Evolutionary conservation across 2,888 invertebrate genomes (phyloP).

Genomic region (Ophonus ardosiacus): DNA sequence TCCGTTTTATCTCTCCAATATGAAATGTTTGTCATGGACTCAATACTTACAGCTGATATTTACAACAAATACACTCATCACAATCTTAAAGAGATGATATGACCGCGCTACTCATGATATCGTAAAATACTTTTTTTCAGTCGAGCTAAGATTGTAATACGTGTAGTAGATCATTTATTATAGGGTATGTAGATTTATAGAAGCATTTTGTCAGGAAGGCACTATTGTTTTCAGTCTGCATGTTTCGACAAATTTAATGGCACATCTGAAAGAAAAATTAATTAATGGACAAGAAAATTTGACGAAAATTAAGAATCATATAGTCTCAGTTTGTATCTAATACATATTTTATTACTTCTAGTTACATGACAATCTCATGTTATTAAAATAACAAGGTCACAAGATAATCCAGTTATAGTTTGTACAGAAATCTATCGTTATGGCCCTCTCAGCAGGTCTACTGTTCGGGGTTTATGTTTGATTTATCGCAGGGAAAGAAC

Average conservation of each 20-base stretch:
- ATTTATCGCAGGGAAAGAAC: too few relatives aligned
- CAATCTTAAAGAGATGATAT: constrained; percentile 44
- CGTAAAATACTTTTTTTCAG: constrained; percentile 42
- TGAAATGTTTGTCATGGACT: constrained; percentile 43
- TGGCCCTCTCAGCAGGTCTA: too few relatives aligned
- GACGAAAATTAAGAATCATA: not conserved
- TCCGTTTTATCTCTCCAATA: constrained; percentile 54
- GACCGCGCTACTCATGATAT: constrained; percentile 18
- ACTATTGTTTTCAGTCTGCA: constrained; percentile 78
- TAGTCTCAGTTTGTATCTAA: too few relatives aligned
- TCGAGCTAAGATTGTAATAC: constrained; percentile 31
- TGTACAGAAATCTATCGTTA: too few relatives aligned
- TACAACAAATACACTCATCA: constrained; percentile 38
- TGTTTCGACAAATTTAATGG: constrained; percentile 94
- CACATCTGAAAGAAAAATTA: constrained; percentile 83
- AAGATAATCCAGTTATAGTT: too few relatives aligned
- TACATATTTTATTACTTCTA: too few relatives aligned
- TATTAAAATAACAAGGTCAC: too few relatives aligned
- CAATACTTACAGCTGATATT: constrained; percentile 54
- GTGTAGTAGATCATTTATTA: constrained; percentile 11
- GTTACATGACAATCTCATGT: too few relatives aligned
- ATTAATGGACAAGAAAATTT: not conserved
- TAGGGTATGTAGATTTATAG: constrained; percentile 37
- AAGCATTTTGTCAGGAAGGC: constrained; percentile 69
- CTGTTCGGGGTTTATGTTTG: too few relatives aligned